Base-by-base conservation (phyloP, 2,113 vertebrate genomes). In the Struthio camelus region DNA sequence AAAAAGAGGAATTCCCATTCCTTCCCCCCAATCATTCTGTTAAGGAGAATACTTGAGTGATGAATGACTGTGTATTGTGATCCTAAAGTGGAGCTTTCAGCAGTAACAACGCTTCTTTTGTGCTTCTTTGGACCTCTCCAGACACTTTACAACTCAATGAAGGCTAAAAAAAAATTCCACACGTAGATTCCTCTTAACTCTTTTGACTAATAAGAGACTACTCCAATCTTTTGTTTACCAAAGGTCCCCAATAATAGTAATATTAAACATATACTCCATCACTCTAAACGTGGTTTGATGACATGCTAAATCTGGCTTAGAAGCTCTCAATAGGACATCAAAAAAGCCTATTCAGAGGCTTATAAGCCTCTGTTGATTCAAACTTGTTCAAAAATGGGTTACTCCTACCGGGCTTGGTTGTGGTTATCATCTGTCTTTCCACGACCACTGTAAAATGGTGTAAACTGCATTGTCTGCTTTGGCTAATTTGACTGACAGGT, bases 141-240 rank as follows among this genome's bases (percentile, higher is more conserved):
- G 42, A 58, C 28, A 9, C 34, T 64, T 70, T 75, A 40, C 8
- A 56, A 34, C 53, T 72, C 66, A 86, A 67, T 56, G n/a, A 82
- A 72, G 27, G n/a, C 46, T 50, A 62, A 54, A 72, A 72, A 61
- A 69, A 32, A 11, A 5, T 24, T 34, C 15, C 12, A 13, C 14
- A n/a, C n/a, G n/a, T 7, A 38, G 30, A 66, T 72, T 71, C 22
- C 30, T 28, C 11, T 32, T 66, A 54, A 64, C 28, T 78, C n/a
- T 11, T 67, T 44, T 46, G 32, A 32, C 46, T 83, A 42, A 50
- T 72, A 73, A 38, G 10, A 14, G 10, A 27, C 50, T 80, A 34
- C 0, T 2, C 51, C 54, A 85, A 71, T 79, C 13, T n/a, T 67
- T 44, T 53, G 5, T 18, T 91, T 81, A 50, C 0, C 0, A 17